phyloP scores from a whole-genome alignment of 2,888 invertebrate genomes.

The Andrena bucephala region DNA sequence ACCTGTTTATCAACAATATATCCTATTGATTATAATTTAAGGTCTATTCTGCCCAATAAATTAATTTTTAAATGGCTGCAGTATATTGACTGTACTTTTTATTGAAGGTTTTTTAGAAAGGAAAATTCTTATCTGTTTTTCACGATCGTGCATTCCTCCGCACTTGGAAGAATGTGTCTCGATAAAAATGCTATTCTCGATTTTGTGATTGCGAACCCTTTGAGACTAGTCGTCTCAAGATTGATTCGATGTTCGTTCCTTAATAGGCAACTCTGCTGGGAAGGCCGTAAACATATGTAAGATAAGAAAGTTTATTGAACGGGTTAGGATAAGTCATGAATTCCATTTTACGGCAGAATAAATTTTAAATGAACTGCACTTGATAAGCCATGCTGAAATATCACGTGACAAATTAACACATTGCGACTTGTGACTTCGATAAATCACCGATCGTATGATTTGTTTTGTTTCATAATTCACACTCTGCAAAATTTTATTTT shows the following conservation, averaged over 20 bases:
- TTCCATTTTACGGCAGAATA: constrained; percentile 32
- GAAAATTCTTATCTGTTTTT: neutral
- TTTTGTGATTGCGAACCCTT: constrained; percentile 88
- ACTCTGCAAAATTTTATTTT: neutral
- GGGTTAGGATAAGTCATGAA: constrained; percentile 34
- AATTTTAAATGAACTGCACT: constrained; percentile 41
- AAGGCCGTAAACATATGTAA: constrained; percentile 75
- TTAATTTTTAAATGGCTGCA: too few species aligned
- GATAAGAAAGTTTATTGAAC: constrained; percentile 65
- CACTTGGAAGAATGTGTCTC: constrained; percentile 84
- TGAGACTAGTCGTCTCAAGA: constrained; percentile 88
- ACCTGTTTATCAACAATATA: too few species aligned
- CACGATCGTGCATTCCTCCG: constrained; percentile 72
- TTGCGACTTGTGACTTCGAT: neutral
- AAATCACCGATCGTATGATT: neutral
- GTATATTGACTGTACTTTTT: too few species aligned
- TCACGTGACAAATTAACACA: constrained; percentile 35
- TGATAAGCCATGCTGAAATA: constrained; percentile 26
- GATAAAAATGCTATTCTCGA: constrained; percentile 89
- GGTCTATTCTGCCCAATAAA: too few species aligned
- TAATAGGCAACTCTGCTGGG: constrained; percentile 80
- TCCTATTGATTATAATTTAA: too few species aligned
- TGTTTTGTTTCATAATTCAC: neutral
- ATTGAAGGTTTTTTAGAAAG: too few species aligned
- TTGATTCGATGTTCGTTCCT: constrained; percentile 86